Base-by-base conservation (phyloP, 2,888 invertebrate species). In the Hirtodrosophila duncani region DNA sequence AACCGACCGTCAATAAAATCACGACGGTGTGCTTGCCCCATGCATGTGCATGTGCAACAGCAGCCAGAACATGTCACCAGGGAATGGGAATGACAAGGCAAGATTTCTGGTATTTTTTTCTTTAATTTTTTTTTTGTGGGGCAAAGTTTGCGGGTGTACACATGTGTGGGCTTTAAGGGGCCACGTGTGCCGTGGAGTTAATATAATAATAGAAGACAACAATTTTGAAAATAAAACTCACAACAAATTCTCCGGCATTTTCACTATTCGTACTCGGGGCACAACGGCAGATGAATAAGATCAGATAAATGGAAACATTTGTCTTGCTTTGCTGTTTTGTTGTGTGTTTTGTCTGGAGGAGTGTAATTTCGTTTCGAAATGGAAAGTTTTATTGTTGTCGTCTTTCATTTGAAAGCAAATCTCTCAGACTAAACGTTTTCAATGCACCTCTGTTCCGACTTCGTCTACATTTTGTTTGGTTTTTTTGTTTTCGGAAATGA, bases 311-410 rank as follows among this genome's bases (percentile, higher is more conserved):
- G 53, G 70, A 74, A 63, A 59, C 63, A 72, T 78, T 72, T 74
- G 74, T 74, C 55, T 58, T 26, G 59, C 67, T 63, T 74, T 71
- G 27, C 11, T 42, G 9, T 18, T 29, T 23, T 8, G 18, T 52
- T 37, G 30, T 41, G 11, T 24, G 36, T 44, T 36, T 36, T 23
- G 46, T 27, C 20, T 30, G 31, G 34, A n/a, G n/a, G n/a, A 57
- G 52, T 53, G 59, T 66, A 72, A 57, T 70, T 69, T 70, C 20
- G 57, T 57, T 77, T 77, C 51, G 62, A 80, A 75, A 75, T 72
- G 74, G 74, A 75, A 75, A 75, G 74, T 75, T 75, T 74, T 67
- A 61, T 79, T 72, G 71, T 72, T 66, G 33, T 48, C 52, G 42
- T 38, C 43, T 48, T 57, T 66, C 60, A 66, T 52, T 67, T 58